phyloP scores from a whole-genome alignment of 2,888 invertebrate species.

The Amiota mariae region DNA sequence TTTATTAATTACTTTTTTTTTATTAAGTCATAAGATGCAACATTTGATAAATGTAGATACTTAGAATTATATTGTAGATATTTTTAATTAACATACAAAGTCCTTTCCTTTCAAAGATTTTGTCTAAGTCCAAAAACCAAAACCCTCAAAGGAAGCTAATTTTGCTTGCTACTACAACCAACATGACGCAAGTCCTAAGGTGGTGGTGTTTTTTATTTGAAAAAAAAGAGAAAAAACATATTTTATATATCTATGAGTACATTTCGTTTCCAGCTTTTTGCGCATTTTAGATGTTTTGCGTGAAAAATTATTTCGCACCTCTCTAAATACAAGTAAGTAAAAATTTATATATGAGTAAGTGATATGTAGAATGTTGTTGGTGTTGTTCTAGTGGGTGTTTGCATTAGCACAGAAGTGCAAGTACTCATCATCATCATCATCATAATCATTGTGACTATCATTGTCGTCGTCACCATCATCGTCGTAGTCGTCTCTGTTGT shows the following conservation, averaged over 20 bases:
- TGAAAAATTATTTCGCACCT: not conserved
- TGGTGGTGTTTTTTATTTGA: too few relatives aligned
- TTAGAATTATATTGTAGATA: too few relatives aligned
- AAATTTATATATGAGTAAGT: not conserved
- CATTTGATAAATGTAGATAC: too few relatives aligned
- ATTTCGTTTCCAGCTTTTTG: conserved; percentile 7
- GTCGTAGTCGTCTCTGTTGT: not conserved
- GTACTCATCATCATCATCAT: not conserved
- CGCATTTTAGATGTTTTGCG: not conserved
- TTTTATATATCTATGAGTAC: not conserved
- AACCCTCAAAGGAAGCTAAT: not conserved
- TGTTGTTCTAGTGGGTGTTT: conserved; percentile 11
- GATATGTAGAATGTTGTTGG: not conserved
- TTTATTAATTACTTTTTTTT: too few relatives aligned
- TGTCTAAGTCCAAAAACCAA: too few relatives aligned
- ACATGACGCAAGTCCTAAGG: too few relatives aligned
- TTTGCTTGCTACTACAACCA: not conserved
- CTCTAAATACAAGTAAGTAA: not conserved
- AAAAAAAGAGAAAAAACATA: too few relatives aligned
- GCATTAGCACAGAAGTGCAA: not conserved
- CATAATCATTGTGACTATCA: not conserved
- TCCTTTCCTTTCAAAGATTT: too few relatives aligned
- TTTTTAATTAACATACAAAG: too few relatives aligned
- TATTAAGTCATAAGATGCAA: too few relatives aligned
- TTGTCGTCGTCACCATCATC: not conserved